Evolutionary conservation across 2,113 vertebrate genomes (phyloP).

Genomic region (Oenanthe oenanthe): DNA sequence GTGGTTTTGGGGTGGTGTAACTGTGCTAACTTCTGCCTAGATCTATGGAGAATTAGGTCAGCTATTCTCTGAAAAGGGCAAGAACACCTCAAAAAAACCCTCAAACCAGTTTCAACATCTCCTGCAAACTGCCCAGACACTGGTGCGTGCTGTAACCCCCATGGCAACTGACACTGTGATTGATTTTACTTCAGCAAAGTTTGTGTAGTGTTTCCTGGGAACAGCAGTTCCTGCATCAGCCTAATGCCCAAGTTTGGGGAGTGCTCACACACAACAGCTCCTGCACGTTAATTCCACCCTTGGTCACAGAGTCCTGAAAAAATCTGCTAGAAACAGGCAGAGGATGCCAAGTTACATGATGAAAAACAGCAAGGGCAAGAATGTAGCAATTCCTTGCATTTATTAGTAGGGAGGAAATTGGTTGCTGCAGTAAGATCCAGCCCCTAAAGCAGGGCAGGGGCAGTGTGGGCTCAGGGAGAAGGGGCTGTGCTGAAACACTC

Average conservation of each 20-base stretch:
- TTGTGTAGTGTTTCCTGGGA: neutral
- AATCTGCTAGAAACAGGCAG: neutral
- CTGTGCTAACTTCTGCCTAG: neutral
- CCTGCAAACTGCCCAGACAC: neutral
- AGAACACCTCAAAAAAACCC: neutral
- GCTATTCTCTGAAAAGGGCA: neutral
- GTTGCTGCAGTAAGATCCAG: neutral
- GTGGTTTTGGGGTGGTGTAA: neutral
- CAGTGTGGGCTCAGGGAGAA: neutral
- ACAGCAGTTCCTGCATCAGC: neutral
- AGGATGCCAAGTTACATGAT: rapidly evolving
- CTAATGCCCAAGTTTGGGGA: neutral
- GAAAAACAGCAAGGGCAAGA: neutral
- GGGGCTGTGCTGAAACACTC: neutral
- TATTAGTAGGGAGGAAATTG: neutral
- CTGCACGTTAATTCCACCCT: rapidly evolving
- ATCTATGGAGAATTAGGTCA: neutral
- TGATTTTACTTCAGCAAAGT: neutral
- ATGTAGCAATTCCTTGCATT: neutral
- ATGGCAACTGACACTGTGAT: rapidly evolving
- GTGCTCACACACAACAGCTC: neutral
- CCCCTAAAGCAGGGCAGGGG: neutral
- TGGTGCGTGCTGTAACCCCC: neutral
- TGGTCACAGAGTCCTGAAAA: neutral
- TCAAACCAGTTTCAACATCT: neutral